Percentiles rank a stretch among this genome's conserved stretches.
phyloP scores from a whole-genome alignment of 2,113 vertebrate genomes.

The Bos javanicus region DNA sequence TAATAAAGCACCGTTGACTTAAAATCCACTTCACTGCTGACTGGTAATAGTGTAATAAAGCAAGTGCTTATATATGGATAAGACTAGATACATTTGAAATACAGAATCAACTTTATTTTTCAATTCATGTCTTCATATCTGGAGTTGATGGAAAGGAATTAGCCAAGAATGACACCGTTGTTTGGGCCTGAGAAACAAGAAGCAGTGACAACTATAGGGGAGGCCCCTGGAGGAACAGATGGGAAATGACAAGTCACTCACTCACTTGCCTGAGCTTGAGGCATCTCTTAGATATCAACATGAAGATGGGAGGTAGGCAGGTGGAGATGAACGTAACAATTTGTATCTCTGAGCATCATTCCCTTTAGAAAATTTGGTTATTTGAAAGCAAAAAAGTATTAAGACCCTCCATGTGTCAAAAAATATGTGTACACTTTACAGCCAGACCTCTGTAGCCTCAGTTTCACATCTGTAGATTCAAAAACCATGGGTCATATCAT shows the following conservation, averaged over 20 bases:
- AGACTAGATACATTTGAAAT: no score
- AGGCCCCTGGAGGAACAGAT: background rate
- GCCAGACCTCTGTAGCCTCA: background rate
- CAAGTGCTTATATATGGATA: no score
- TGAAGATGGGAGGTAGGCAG: background rate
- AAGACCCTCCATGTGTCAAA: background rate
- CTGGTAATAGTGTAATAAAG: no score
- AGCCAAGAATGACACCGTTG: background rate
- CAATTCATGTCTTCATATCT: no score
- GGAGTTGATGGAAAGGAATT: no score
- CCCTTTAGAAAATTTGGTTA: background rate
- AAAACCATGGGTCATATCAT: background rate
- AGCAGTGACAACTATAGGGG: background rate
- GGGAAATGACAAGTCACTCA: background rate
- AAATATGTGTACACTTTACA: background rate
- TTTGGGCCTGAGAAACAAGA: background rate
- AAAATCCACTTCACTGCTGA: no score
- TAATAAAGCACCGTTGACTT: no score
- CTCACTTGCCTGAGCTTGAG: background rate
- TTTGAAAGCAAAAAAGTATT: background rate
- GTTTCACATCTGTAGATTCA: background rate
- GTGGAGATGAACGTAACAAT: background rate
- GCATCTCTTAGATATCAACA: background rate
- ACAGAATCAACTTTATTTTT: no score
- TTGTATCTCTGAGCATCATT: background rate